Base-by-base conservation (phyloP, 2,797 vertebrate species). In the Pseudochromis fuscus region DNA sequence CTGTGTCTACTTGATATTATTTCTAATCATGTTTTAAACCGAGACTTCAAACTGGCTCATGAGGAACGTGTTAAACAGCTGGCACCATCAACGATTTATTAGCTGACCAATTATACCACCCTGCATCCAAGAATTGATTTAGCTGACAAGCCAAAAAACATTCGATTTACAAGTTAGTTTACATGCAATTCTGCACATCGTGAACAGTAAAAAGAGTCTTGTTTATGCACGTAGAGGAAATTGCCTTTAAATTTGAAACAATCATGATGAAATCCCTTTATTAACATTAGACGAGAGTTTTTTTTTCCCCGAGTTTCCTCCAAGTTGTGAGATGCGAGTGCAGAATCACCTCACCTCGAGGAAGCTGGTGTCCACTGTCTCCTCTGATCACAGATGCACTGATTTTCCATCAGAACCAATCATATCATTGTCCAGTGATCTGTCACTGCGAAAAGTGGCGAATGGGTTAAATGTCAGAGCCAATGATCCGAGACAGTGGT, bases 381-480 rank as follows among this genome's bases (percentile, higher is more conserved):
- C 44, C 52, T 80, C 63, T 67, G 44, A 81, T 88, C 85, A 74
- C 52, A 53, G 68, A 75, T 16, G 24, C 69, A 44, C 62, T 19
- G 60, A 71, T 72, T 46, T 81, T 67, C 79, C 75, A 83, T 92
- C 91, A 84, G 59, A 83, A 65, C 63, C 57, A 65, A 85, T 92
- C 85, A 83, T 63, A 75, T 86, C 76, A 81, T 51, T 64, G 75
- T 31, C 59, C 49, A 4, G 40, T 44, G 73, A 88, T 83, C 84
- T 82, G 83, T 70, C 83, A 62, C 48, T 30, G 40, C 50, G 31
- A 67, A 82, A 89, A 87, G 68, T 65, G 69, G 25, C 59, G 83
- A 87, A 87, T 21, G 88, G 86, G 88, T 88, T 89, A 92, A 89
- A 87, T 59, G 84, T 93, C 94, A 88, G 67, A 83, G 75, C 77